phyloP scores from a whole-genome alignment of 2,113 vertebrate species.

The Petromus typicus region DNA sequence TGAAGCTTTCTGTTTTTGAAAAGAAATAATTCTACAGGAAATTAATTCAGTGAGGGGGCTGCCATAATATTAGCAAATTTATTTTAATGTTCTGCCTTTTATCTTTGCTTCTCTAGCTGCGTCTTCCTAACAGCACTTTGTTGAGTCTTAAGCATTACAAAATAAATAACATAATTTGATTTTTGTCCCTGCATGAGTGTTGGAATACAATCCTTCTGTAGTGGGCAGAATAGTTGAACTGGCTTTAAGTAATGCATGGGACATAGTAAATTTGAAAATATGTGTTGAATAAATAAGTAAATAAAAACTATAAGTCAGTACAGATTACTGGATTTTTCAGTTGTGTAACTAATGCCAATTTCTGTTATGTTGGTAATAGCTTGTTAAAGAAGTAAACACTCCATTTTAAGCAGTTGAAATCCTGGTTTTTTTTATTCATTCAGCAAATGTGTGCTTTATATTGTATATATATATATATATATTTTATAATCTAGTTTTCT shows the following conservation, averaged over 20 bases:
- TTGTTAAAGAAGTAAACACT: neutral
- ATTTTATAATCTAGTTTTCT: slow-evolving; percentile 14
- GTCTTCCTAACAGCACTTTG: neutral
- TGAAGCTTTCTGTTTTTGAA: slow-evolving; percentile 16
- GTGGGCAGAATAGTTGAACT: neutral
- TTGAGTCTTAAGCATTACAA: neutral
- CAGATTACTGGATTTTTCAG: neutral
- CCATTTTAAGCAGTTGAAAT: slow-evolving; percentile 16
- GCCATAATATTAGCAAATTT: neutral
- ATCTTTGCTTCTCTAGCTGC: neutral
- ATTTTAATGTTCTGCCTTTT: neutral
- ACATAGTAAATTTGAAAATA: slow-evolving; percentile 21
- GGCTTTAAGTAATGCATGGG: neutral
- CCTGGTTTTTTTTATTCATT: neutral
- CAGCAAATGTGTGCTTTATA: neutral
- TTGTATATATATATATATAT: neutral
- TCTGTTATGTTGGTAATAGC: neutral
- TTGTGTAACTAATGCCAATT: neutral
- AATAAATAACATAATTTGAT: neutral
- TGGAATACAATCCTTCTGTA: neutral
- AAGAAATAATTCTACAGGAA: neutral
- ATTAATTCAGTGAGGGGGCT: neutral
- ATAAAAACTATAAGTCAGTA: slow-evolving; percentile 25
- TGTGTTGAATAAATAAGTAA: slow-evolving; percentile 28
- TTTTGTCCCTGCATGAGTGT: neutral